Base-by-base conservation (phyloP, 2,113 vertebrate genomes). In the Ranitomeya variabilis region DNA sequence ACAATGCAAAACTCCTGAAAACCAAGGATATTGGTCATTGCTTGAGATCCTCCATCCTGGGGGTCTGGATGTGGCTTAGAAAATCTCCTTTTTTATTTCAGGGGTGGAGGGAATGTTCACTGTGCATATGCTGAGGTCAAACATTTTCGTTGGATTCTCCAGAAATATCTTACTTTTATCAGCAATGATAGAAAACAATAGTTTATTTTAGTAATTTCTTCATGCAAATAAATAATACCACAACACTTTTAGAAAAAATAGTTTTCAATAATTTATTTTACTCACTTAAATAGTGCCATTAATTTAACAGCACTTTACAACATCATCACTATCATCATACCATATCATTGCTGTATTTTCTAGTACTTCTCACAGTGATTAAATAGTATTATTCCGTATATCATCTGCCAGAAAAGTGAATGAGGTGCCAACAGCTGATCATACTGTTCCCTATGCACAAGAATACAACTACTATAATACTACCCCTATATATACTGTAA, bases 51-150 rank as follows among this genome's bases (percentile, higher is more conserved):
- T 89, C 87, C 5, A 64, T 69, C 81, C 59, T 85, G 82, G 87
- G 87, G 87, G 81, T 89, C 87, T 89, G 82, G 60, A 89, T 14
- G 54, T 67, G 37, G n/a, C 77, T 84, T 84, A 66, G 45, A 13
- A 88, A 52, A 69, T 76, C 79, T 59, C 57, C 80, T 76, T 74
- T 88, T 76, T 64, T 79, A 51, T 66, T 5, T 11, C 4, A 45
- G 16, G 45, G 71, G 15, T 0, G 14, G 14, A 57, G 1, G 55
- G 55, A 11, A 11, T 18, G 16, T 45, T 74, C 26, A 51, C 19
- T 19, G 37, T 51, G 16, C 18, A 21, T 11, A 52, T 76, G 45
- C 73, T 45, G 14, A 7, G 71, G 71, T 51, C 71, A 73, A 74
- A 74, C 31, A 76, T 64, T 60, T 21, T 81, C 80, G 45, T 62